Conservation (phyloP, 92 coral and sea anemone species). For the Phenganax marumi region DNA sequence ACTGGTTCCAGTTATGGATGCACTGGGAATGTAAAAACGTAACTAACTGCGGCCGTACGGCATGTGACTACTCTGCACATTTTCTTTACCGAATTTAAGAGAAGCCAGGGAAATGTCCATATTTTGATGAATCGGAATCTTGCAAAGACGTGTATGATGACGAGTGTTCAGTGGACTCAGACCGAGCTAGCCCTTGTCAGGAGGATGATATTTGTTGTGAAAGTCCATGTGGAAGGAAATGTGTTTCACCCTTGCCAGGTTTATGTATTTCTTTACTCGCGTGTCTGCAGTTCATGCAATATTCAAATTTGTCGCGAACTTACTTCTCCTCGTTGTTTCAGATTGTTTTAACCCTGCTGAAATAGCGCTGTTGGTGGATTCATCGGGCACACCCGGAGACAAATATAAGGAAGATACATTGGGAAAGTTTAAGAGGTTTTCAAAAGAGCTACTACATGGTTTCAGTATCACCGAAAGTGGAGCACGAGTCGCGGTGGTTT, state of each 20-base stretch:
- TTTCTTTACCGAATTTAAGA: slow-evolving; percentile 26
- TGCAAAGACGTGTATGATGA: slow-evolving; percentile 44
- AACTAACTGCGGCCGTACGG: no score
- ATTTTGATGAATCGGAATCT: slow-evolving; percentile 31
- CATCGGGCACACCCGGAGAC: slow-evolving; percentile 26
- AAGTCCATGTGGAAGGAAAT: slow-evolving; percentile 61
- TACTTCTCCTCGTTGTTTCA: background rate
- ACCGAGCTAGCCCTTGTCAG: slow-evolving; percentile 50
- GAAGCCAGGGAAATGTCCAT: slow-evolving; percentile 64
- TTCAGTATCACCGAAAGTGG: slow-evolving; percentile 29
- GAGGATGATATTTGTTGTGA: slow-evolving; percentile 61
- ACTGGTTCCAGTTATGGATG: no score
- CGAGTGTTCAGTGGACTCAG: slow-evolving; percentile 68
- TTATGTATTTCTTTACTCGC: background rate
- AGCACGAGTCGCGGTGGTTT: slow-evolving; percentile 17
- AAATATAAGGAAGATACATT: background rate
- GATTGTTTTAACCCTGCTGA: slow-evolving; percentile 38
- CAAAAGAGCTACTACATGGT: slow-evolving; percentile 22
- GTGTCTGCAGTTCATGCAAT: background rate
- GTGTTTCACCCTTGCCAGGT: slow-evolving; percentile 50
- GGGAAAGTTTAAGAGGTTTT: background rate
- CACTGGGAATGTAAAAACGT: no score
- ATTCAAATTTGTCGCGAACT: background rate
- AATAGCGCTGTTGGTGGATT: slow-evolving; percentile 30
- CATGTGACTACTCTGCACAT: background rate